Evolutionary conservation across 2,888 invertebrate genomes (phyloP).

Genomic region (Acutogordius australiensis): DNA sequence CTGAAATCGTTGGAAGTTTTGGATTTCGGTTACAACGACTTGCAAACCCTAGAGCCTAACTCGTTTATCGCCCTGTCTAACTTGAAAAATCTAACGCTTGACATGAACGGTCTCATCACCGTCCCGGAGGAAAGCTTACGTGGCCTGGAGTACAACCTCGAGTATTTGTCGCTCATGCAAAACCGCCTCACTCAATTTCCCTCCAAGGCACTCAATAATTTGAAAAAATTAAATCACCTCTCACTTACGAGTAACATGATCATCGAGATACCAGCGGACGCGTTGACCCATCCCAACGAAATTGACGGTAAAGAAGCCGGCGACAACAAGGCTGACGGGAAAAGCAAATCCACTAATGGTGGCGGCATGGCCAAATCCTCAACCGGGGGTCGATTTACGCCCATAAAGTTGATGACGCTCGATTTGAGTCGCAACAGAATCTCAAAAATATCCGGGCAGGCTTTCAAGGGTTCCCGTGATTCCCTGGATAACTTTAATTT

Average conservation of each 20-base stretch:
- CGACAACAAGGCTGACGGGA: neutral
- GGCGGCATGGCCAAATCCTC: constrained; percentile 38
- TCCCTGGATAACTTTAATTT: constrained; percentile 51
- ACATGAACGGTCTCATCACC: constrained; percentile 7
- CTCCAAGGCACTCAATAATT: constrained; percentile 30
- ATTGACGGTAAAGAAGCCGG: neutral
- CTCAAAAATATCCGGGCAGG: constrained; percentile 20
- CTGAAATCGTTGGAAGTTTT: constrained; percentile 34
- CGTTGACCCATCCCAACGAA: neutral
- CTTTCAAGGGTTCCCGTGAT: constrained; percentile 27
- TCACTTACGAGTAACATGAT: constrained; percentile 37
- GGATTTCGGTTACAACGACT: constrained; percentile 27
- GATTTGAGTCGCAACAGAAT: constrained; percentile 40
- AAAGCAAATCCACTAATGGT: too few species aligned
- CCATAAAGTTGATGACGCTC: constrained; percentile 44
- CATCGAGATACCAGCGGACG: neutral
- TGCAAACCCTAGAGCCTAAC: neutral
- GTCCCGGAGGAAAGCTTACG: neutral
- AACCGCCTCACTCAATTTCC: constrained; percentile 18
- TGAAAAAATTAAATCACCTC: constrained; percentile 36
- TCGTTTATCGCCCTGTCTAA: neutral
- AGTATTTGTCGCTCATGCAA: constrained; percentile 33
- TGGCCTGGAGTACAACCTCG: constrained; percentile 22
- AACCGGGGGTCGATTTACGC: constrained; percentile 32
- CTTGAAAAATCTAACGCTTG: constrained; percentile 8